These are phyloP conservation scores for Pantherophis alleghaniensis DNA, from an alignment of 2,797 vertebrate genomes.

Conservation along the genomic window DNA sequence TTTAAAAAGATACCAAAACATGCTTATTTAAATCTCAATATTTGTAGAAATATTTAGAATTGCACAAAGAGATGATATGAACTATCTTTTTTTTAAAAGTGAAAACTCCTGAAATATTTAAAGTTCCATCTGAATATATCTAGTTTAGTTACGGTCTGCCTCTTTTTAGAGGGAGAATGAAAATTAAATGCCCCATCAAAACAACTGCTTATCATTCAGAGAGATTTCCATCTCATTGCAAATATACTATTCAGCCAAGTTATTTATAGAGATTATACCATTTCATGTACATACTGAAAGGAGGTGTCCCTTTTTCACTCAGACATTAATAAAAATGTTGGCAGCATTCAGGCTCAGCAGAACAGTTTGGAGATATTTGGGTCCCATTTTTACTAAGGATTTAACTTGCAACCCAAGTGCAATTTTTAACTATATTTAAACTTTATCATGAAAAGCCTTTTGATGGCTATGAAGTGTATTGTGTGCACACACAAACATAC, in stretches of 20 bases:
- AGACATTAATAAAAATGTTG: neutral
- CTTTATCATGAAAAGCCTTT: constrained; percentile 10
- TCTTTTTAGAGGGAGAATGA: neutral
- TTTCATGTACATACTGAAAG: neutral
- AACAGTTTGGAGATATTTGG: neutral
- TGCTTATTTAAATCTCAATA: neutral
- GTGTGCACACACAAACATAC: neutral
- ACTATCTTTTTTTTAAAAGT: constrained; percentile 1
- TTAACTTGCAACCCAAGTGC: neutral
- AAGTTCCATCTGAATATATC: neutral
- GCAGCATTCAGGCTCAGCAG: fast-evolving
- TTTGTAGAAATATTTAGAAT: neutral
- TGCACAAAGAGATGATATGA: neutral
- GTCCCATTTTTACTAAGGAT: constrained; percentile 4
- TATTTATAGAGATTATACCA: neutral
- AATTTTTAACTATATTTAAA: neutral
- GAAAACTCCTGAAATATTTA: neutral
- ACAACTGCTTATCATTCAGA: neutral
- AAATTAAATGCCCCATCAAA: neutral
- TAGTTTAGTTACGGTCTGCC: neutral
- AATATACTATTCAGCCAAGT: neutral
- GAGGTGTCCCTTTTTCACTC: neutral
- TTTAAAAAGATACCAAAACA: neutral
- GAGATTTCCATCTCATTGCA: neutral
- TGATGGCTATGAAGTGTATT: neutral